Conservation (phyloP, 2,888 invertebrate genomes). For the Spialia ferax region DNA sequence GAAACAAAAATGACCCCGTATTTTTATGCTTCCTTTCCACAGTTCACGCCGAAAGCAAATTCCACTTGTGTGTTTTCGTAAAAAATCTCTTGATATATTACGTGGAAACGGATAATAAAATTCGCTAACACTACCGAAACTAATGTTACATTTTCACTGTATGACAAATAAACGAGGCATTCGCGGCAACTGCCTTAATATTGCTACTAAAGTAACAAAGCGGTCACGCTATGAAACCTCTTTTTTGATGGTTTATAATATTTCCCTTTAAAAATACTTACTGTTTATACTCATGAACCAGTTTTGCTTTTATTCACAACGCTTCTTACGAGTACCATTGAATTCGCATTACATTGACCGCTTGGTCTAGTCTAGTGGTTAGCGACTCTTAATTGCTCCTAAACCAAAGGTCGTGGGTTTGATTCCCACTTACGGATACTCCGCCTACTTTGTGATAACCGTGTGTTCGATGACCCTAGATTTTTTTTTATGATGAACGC, state of each 20-base stretch:
- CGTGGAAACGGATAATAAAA: constrained; percentile 64
- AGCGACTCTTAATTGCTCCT: too few relatives aligned
- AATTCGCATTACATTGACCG: too few relatives aligned
- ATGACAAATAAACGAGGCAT: constrained; percentile 24
- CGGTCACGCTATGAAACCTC: constrained; percentile 14
- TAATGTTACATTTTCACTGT: constrained; percentile 26
- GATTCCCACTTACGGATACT: too few relatives aligned
- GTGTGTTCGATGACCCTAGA: too few relatives aligned
- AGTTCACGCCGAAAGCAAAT: background rate
- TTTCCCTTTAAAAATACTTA: constrained; percentile 6
- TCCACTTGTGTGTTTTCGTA: constrained; percentile 2
- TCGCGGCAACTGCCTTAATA: constrained; percentile 24
- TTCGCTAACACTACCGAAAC: constrained; percentile 46
- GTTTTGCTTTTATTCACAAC: too few relatives aligned
- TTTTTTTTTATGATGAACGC: too few relatives aligned
- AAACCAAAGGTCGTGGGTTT: too few relatives aligned
- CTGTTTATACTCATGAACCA: background rate
- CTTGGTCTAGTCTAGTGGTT: too few relatives aligned
- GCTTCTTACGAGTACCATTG: too few relatives aligned
- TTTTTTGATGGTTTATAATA: constrained; percentile 8
- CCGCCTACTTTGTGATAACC: too few relatives aligned
- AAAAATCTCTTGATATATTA: constrained; percentile 62
- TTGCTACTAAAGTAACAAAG: constrained; percentile 37
- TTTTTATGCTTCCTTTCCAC: background rate
- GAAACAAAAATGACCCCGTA: background rate